Evolutionary conservation across 2,797 vertebrate species (phyloP).

Genomic region (Myoxocephalus aenaeus): DNA sequence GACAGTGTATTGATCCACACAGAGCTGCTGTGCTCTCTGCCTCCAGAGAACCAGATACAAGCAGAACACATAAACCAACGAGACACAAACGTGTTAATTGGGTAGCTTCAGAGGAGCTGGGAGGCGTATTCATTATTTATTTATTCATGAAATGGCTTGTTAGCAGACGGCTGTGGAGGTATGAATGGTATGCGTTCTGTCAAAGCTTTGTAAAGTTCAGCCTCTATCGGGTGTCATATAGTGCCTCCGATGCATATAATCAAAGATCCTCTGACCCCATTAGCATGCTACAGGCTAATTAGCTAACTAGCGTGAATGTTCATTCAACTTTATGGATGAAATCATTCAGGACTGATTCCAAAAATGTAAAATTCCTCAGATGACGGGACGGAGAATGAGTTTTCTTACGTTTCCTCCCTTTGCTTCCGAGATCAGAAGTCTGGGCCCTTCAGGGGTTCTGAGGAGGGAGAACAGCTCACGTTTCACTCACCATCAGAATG

Average conservation of each 20-base stretch:
- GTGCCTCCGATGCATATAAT: slow-evolving; percentile 22
- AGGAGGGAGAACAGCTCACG: too few relatives aligned
- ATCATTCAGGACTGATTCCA: not conserved
- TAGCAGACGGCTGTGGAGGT: not conserved
- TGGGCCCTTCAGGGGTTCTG: not conserved
- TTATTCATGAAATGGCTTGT: not conserved
- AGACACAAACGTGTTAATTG: not conserved
- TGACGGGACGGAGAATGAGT: not conserved
- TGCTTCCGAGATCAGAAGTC: not conserved
- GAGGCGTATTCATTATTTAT: not conserved
- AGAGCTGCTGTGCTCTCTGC: too few relatives aligned
- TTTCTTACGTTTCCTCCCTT: too few relatives aligned
- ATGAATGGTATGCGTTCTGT: slow-evolving; percentile 12
- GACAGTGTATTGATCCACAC: too few relatives aligned
- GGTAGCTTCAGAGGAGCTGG: not conserved
- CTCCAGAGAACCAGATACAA: too few relatives aligned
- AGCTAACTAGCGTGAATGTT: not conserved
- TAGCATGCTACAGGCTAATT: slow-evolving; percentile 1
- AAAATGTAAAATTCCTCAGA: not conserved
- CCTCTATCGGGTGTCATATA: slow-evolving; percentile 36
- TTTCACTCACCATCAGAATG: too few relatives aligned
- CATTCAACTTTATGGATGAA: not conserved
- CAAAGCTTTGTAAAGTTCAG: slow-evolving; percentile 53
- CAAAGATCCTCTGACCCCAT: slow-evolving; percentile 10
- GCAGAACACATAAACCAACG: too few relatives aligned